These are phyloP conservation scores for Onychomys arenicola DNA, from an alignment of 2,797 vertebrate species.

Conservation along the genomic window DNA sequence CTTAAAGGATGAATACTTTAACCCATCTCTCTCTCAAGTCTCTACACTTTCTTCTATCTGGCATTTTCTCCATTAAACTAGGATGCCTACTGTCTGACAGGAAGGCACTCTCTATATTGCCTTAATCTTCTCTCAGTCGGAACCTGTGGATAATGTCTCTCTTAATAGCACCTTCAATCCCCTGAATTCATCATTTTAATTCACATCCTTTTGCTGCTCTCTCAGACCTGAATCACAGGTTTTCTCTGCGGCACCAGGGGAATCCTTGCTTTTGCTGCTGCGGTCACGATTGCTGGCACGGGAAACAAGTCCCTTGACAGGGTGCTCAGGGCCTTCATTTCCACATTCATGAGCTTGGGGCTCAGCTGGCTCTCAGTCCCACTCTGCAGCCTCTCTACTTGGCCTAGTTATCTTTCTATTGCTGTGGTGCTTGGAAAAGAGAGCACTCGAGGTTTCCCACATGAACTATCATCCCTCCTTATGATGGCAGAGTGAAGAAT, in stretches of 20 bases:
- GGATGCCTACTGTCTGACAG: background rate
- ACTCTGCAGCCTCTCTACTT: constrained; percentile 47
- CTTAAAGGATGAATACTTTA: constrained; percentile 50
- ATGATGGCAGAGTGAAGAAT: background rate
- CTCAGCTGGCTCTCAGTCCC: constrained; percentile 29
- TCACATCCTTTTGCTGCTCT: background rate
- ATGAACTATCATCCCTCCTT: background rate
- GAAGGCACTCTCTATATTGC: constrained; percentile 4
- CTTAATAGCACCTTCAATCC: constrained; percentile 9
- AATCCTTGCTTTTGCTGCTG: background rate
- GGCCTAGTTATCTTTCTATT: constrained; percentile 1
- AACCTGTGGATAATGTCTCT: constrained; percentile 1
- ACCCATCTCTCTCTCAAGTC: background rate
- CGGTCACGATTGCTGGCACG: background rate
- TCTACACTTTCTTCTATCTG: background rate
- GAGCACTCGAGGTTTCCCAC: constrained; percentile 29
- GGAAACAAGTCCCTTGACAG: constrained; percentile 18
- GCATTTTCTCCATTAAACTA: constrained; percentile 48
- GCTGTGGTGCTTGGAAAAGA: constrained; percentile 21
- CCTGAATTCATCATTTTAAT: constrained; percentile 49
- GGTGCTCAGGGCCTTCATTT: constrained; percentile 32
- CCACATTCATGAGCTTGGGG: background rate
- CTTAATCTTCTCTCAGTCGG: constrained; percentile 45
- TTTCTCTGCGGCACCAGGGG: background rate
- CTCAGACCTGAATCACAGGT: constrained; percentile 28